Evolutionary conservation across 2,113 vertebrate genomes (phyloP).

Genomic region (Centrocercus urophasianus): DNA sequence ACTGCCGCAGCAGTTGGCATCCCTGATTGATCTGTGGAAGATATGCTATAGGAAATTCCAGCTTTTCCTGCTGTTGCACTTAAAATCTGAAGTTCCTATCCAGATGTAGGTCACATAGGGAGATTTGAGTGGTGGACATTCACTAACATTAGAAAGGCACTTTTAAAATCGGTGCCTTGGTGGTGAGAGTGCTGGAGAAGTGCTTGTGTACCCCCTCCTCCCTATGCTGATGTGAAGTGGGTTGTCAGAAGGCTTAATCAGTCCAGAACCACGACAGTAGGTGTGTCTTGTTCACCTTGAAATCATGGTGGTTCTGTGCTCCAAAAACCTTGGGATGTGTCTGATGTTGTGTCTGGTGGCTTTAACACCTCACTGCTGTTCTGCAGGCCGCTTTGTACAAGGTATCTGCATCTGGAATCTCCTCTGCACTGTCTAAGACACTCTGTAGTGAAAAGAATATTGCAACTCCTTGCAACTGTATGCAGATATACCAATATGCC

Average conservation of each 20-base stretch:
- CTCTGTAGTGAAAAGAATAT: background rate
- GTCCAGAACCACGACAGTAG: background rate
- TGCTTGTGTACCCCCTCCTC: background rate
- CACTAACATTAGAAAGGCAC: background rate
- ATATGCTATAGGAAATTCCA: background rate
- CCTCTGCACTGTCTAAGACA: background rate
- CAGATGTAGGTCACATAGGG: background rate
- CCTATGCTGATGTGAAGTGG: background rate
- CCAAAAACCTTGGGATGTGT: background rate
- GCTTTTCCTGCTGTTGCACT: background rate
- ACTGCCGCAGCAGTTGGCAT: background rate
- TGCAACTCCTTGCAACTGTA: background rate
- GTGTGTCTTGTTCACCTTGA: accelerated
- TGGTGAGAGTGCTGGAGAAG: background rate
- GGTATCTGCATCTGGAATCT: background rate
- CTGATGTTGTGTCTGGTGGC: background rate
- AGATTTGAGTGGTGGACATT: background rate
- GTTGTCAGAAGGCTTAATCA: background rate
- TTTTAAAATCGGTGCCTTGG: background rate
- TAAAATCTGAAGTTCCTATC: background rate
- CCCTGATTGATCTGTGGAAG: background rate
- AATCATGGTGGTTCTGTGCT: background rate
- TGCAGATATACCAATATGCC: background rate
- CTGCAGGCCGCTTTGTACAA: background rate
- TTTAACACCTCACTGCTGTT: background rate